phyloP scores from a whole-genome alignment of 1,140 invertebrate genomes.

The Nephila pilipes region DNA sequence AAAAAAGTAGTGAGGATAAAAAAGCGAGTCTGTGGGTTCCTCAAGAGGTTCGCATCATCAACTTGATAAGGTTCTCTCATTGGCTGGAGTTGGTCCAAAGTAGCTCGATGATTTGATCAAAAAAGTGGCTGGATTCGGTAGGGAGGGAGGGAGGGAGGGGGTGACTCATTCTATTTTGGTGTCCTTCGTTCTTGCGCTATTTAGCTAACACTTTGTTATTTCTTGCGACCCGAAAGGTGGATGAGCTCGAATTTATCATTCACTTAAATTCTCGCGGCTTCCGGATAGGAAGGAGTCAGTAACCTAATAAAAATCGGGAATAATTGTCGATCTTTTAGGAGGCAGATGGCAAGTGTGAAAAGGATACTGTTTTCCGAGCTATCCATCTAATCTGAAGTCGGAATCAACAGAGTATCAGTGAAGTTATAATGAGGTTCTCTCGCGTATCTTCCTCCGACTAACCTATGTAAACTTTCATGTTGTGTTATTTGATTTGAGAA shows the following conservation, averaged over 20 bases:
- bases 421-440: no score
- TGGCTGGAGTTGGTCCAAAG: conserved; percentile 69
- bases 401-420: no score
- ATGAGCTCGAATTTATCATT: conserved; percentile 60
- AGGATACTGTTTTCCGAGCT: not conserved
- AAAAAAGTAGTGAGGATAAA: not conserved
- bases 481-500: no score
- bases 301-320: not conserved
- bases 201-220: conserved; percentile 45
- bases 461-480: no score
- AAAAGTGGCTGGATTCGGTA: conserved; percentile 49
- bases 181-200: not conserved
- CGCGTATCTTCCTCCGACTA: no score
- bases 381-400: not conserved
- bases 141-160: not conserved
- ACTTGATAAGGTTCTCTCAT: conserved; percentile 65
- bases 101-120: conserved; percentile 62
- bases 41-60: conserved; percentile 68
- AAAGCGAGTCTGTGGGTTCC: not conserved
- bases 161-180: conserved; percentile 56
- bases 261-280: conserved; percentile 2
- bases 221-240: conserved; percentile 15
- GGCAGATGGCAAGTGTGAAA: not conserved
- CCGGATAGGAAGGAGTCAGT: not conserved
- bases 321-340: not conserved